Evolutionary conservation across 2,797 vertebrate genomes (phyloP).

Genomic region (Microctenopoma stevenorrisi): DNA sequence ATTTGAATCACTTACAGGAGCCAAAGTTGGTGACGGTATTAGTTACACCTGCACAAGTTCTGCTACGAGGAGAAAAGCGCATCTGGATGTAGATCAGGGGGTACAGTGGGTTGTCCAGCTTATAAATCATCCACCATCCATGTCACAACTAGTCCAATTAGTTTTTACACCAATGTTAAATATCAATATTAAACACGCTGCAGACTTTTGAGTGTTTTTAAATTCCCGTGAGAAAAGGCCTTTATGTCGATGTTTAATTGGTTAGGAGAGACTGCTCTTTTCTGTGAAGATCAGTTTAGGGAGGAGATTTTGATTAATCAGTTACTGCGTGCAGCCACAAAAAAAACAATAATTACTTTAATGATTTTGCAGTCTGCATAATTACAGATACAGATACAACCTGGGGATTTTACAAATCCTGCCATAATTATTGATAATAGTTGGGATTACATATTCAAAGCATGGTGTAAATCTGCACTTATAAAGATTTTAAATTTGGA

Average conservation of each 20-base stretch:
- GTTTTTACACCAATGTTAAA: too few relatives aligned
- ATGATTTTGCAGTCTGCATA: background rate
- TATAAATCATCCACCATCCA: too few relatives aligned
- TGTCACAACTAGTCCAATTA: too few relatives aligned
- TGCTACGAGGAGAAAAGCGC: too few relatives aligned
- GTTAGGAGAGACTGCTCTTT: background rate
- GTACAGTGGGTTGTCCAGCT: too few relatives aligned
- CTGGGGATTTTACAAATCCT: background rate
- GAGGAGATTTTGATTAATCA: background rate
- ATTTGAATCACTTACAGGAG: too few relatives aligned
- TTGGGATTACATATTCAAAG: background rate
- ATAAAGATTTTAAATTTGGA: conserved; percentile 1
- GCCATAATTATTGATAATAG: background rate
- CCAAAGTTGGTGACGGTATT: background rate
- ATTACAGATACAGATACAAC: background rate
- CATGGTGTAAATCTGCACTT: background rate
- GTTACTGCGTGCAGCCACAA: background rate
- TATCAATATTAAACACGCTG: too few relatives aligned
- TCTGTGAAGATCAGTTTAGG: background rate
- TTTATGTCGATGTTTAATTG: background rate
- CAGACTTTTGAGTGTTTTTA: too few relatives aligned
- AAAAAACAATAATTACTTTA: background rate
- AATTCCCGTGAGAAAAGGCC: too few relatives aligned
- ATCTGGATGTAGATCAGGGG: too few relatives aligned
- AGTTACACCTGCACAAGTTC: background rate